These are phyloP conservation scores for Epinephelus coioides DNA, from an alignment of 2,797 vertebrate species.

Conservation along the genomic window DNA sequence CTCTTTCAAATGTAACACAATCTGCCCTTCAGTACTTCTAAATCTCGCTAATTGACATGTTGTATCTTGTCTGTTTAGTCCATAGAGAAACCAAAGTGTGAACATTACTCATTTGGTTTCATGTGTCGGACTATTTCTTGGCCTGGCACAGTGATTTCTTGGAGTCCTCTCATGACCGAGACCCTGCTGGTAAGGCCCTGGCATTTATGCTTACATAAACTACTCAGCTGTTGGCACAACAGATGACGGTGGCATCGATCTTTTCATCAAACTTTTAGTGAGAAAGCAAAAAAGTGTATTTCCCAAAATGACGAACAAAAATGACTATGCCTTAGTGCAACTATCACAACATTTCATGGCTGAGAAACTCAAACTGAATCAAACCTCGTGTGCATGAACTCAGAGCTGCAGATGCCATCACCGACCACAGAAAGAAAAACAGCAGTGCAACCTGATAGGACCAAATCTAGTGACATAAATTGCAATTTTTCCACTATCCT, in stretches of 20 bases:
- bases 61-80: neutral
- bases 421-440: slow-evolving; percentile 31
- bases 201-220: too few relatives aligned
- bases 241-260: neutral
- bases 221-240: neutral
- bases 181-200: neutral
- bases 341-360: slow-evolving; percentile 6
- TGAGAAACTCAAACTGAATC: slow-evolving; percentile 21
- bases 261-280: neutral
- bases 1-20: neutral
- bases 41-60: neutral
- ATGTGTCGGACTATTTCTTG: neutral
- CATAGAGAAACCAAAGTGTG: neutral
- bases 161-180: neutral
- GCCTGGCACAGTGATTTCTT: neutral
- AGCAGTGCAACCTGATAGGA: slow-evolving; percentile 42
- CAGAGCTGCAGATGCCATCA: slow-evolving; percentile 20
- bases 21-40: neutral
- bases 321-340: neutral
- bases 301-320: too few relatives aligned
- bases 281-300: neutral
- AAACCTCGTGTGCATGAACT: slow-evolving; percentile 5
- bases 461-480: slow-evolving; percentile 44
- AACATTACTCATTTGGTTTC: neutral
- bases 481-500: slow-evolving; percentile 66